Base-by-base conservation (phyloP, 1,140 invertebrate genomes). In the Cydia splendana region DNA sequence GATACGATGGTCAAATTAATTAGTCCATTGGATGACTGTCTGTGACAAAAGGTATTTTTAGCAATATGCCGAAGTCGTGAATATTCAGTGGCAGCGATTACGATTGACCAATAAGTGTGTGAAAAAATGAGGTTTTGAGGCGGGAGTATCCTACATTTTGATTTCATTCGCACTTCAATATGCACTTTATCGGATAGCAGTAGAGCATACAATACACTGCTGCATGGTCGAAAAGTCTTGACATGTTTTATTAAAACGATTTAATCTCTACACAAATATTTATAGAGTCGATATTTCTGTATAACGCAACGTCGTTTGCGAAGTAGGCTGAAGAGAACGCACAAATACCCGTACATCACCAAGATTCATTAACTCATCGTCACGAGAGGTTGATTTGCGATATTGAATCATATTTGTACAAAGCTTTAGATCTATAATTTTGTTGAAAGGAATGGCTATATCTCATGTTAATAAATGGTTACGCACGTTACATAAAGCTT, bases 61-160 rank as follows among this genome's bases (percentile, higher is more conserved):
- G 57, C 57, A 62, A 62, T 62, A 62, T 62, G 57, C 57, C 57
- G 20, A 20, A 24, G 20, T 62, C 57, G 57, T 62, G 57, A 62
- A 62, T 80, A 85, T 74, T 82, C 78, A 79, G 83, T 81, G 82
- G 88, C 84, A 91, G 90, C 90, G 90, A 88, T 91, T 88, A 92
- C 82, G 87, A 93, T 92, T 93, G 89, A 88, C 89, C 91, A 92
- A 93, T 88, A 91, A 92, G 89, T 88, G 86, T 90, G 90, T 90
- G 86, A 88, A 92, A 93, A 93, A 93, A 93, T 92, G 91, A 91
- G 91, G 91, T 91, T 90, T 93, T 83, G 85, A 85, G 88, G 88
- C 89, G 90, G 91, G 91, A 92, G 88, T 88, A 84, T 92, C 89
- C 88, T 91, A 90, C 84, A 18, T 71, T 71, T 71, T 71, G 67